These are phyloP conservation scores for Leptinotarsa haldemani DNA, from an alignment of 2,888 invertebrate species.

Conservation along the genomic window DNA sequence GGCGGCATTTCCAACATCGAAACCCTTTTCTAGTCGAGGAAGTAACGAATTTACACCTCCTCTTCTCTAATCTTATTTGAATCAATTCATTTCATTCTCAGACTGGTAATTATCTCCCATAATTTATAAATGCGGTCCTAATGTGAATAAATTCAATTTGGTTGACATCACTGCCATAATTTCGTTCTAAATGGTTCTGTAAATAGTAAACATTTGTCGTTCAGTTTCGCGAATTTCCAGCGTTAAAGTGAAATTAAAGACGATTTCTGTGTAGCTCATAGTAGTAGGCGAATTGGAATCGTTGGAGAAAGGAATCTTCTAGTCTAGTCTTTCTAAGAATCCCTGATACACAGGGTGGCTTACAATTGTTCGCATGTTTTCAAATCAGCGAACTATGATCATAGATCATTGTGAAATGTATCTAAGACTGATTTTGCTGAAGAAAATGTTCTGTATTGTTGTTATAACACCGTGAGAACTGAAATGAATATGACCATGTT, in stretches of 20 bases:
- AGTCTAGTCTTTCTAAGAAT: not conserved
- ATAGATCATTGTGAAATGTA: too few relatives aligned
- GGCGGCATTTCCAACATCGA: slow-evolving; percentile 12
- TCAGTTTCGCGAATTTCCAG: slow-evolving; percentile 7
- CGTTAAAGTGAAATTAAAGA: not conserved
- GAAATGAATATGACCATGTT: too few relatives aligned
- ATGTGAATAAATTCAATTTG: slow-evolving; percentile 13
- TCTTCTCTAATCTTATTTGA: slow-evolving; percentile 4
- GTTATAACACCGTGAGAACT: too few relatives aligned
- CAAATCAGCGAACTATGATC: too few relatives aligned
- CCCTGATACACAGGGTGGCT: not conserved
- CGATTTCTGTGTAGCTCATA: not conserved
- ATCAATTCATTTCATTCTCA: not conserved
- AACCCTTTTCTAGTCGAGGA: not conserved
- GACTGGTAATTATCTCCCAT: slow-evolving; percentile 9
- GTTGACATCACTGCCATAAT: slow-evolving; percentile 17
- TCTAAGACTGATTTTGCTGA: too few relatives aligned
- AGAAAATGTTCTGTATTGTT: too few relatives aligned
- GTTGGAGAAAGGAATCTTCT: not conserved
- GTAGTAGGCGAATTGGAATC: not conserved
- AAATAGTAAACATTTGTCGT: slow-evolving; percentile 13
- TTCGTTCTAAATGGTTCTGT: not conserved
- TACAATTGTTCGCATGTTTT: too few relatives aligned
- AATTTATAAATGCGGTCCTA: not conserved
- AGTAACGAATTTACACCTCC: slow-evolving; percentile 17